Conservation (phyloP, 2,888 invertebrate genomes). For the Rhynchonema sp. region DNA sequence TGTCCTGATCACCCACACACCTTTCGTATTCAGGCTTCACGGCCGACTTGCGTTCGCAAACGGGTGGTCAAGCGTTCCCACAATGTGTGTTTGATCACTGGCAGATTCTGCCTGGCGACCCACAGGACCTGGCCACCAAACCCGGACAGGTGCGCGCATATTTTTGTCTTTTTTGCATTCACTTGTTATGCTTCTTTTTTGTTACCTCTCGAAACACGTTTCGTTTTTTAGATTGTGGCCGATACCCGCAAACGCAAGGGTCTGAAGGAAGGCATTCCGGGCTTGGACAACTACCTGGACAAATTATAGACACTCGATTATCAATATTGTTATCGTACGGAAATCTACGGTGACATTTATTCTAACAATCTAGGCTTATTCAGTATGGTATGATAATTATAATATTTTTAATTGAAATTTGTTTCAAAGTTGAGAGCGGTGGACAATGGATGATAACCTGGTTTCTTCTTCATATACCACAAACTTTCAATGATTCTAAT, state of each 20-base stretch:
- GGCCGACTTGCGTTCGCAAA: conserved; percentile 81
- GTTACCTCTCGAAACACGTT: background rate
- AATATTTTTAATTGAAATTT: no score
- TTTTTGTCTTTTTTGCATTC: background rate
- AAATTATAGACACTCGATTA: conserved; percentile 68
- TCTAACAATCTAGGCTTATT: no score
- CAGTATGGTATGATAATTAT: no score
- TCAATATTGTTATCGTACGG: no score
- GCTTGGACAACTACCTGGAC: conserved; percentile 82
- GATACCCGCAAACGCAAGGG: conserved; percentile 97
- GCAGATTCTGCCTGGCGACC: conserved; percentile 91
- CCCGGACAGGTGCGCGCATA: conserved; percentile 23
- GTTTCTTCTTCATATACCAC: no score
- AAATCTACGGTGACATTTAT: no score
- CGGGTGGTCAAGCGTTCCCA: conserved; percentile 98
- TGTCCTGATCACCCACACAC: conserved; percentile 4
- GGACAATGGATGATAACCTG: no score
- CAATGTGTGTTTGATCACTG: conserved; percentile 99
- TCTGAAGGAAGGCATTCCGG: conserved; percentile 89
- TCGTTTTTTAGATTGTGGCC: conserved; percentile 32
- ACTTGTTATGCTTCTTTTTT: background rate
- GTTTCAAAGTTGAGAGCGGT: no score
- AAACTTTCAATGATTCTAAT: no score
- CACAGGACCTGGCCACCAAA: conserved; percentile 45
- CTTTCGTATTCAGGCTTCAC: conserved; percentile 58